Conservation (phyloP, 2,113 vertebrate genomes). For the Sakesphorus luctuosus region DNA sequence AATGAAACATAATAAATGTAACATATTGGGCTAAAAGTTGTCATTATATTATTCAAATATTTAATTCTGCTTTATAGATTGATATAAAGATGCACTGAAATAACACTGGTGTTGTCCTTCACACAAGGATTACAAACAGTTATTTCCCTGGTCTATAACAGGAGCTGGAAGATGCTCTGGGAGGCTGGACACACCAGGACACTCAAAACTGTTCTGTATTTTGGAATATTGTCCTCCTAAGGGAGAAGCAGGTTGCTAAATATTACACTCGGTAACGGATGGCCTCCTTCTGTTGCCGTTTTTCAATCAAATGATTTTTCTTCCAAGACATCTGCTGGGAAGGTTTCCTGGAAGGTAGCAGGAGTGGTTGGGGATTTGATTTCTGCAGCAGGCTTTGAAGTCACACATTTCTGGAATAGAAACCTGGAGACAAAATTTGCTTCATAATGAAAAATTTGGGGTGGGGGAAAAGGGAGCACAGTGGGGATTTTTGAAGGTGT, state of each 20-base stretch:
- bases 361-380: not conserved
- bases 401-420: not conserved
- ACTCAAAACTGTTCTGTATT: not conserved
- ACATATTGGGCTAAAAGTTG: not conserved
- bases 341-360: not conserved
- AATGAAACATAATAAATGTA: not conserved
- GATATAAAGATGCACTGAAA: not conserved
- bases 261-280: not conserved
- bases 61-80: not conserved
- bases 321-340: not conserved
- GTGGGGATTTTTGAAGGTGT: not conserved
- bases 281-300: not conserved
- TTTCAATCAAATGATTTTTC: not conserved
- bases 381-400: not conserved
- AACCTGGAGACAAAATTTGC: not conserved
- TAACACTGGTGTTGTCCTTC: not conserved
- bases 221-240: not conserved
- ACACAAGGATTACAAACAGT: not conserved
- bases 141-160: not conserved
- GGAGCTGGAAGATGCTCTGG: not conserved
- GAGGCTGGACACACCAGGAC: not conserved
- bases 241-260: not conserved
- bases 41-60: not conserved
- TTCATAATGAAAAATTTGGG: not conserved
- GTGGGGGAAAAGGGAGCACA: fast-evolving